Conservation (phyloP, 2,113 vertebrate species). For the Eupsittula cactorum region DNA sequence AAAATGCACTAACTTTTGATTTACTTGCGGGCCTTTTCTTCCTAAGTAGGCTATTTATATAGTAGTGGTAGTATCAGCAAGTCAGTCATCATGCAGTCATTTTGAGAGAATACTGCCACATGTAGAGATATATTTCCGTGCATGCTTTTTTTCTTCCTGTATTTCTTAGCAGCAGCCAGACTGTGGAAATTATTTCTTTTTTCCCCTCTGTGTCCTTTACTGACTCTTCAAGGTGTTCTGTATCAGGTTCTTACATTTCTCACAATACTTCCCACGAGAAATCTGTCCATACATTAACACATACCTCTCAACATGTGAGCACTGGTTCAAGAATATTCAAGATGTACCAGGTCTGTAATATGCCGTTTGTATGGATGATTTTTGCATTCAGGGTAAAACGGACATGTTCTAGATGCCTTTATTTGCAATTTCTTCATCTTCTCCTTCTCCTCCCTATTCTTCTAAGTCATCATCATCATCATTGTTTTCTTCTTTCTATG, state of each 20-base stretch:
- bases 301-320: neutral
- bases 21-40: neutral
- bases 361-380: neutral
- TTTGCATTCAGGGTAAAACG: neutral
- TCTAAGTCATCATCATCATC: neutral
- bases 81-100: neutral
- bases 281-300: neutral
- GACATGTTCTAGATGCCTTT: neutral
- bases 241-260: neutral
- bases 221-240: neutral
- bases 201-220: neutral
- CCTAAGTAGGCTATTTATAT: neutral
- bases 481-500: neutral
- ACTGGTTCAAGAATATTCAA: neutral
- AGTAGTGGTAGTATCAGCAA: neutral
- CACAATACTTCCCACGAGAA: neutral
- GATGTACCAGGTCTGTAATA: neutral
- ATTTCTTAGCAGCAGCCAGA: neutral
- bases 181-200: neutral
- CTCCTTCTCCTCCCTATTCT: no score
- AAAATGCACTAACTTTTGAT: neutral
- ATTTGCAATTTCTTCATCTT: neutral
- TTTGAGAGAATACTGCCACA: neutral
- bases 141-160: neutral
- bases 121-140: neutral